Conservation (phyloP, 1,140 invertebrate species). For the Rhagoletis pomonella region DNA sequence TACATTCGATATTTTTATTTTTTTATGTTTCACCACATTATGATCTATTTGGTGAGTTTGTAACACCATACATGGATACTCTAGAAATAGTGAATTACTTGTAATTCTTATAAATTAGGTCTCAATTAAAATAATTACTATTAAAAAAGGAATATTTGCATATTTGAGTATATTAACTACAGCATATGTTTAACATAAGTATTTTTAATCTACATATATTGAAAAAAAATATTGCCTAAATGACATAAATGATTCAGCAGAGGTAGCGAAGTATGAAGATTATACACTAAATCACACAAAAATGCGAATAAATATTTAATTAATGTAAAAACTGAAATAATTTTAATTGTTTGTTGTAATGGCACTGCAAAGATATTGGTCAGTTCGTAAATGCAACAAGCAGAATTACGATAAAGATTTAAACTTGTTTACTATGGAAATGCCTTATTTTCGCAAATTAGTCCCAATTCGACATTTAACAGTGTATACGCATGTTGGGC, state of each 20-base stretch:
- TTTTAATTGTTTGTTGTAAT: background rate
- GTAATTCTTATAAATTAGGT: conserved; percentile 38
- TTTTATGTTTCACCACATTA: background rate
- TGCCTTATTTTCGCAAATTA: too few species aligned
- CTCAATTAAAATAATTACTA: conserved; percentile 38
- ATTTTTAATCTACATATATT: conserved; percentile 26
- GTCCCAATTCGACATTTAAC: too few species aligned
- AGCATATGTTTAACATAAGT: conserved; percentile 49
- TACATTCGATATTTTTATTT: background rate
- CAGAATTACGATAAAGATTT: too few species aligned
- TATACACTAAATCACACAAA: conserved; percentile 26
- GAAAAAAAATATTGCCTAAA: conserved; percentile 15
- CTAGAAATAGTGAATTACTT: background rate
- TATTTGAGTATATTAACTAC: background rate
- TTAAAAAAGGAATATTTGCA: conserved; percentile 3
- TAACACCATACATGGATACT: conserved; percentile 11
- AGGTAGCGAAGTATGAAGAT: conserved; percentile 3
- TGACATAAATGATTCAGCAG: conserved; percentile 18
- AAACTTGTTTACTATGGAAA: too few species aligned
- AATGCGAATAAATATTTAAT: conserved; percentile 37
- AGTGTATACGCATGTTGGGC: too few species aligned
- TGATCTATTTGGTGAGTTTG: conserved; percentile 9
- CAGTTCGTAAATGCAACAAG: too few species aligned
- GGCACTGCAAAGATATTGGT: too few species aligned
- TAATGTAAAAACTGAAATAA: background rate